phyloP scores from a whole-genome alignment of 2,113 vertebrate species.

The Talpa occidentalis region DNA sequence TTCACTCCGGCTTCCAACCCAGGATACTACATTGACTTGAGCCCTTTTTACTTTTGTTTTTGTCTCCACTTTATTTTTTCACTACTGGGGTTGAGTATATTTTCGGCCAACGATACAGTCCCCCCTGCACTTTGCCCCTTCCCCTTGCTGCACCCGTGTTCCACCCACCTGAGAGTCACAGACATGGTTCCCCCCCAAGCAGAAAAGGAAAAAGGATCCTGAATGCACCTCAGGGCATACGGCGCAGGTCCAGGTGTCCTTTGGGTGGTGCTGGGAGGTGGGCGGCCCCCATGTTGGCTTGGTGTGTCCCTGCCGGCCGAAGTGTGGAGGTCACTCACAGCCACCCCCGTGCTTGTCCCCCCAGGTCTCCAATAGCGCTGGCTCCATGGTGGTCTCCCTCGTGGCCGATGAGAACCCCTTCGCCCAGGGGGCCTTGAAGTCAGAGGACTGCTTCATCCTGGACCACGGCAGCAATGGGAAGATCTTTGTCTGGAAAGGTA shows the following conservation, averaged over 20 bases:
- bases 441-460: slow-evolving; percentile 97
- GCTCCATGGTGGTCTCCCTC: slow-evolving; percentile 92
- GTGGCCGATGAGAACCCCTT: slow-evolving; percentile 98
- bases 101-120: background rate
- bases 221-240: background rate
- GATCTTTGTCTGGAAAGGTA: slow-evolving; percentile 99
- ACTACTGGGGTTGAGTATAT: background rate
- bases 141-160: accelerated
- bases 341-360: background rate
- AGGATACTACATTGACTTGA: background rate
- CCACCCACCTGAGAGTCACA: background rate
- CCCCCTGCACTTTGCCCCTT: background rate
- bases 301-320: background rate
- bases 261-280: background rate
- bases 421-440: slow-evolving; percentile 91
- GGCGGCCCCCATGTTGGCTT: slow-evolving; percentile 22
- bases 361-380: slow-evolving; percentile 94
- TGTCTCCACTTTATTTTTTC: no score
- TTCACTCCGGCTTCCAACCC: background rate
- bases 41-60: background rate
- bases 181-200: background rate
- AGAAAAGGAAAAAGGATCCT: background rate
- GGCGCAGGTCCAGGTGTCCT: background rate
- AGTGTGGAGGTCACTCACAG: background rate
- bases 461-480: slow-evolving; percentile 95